phyloP scores from a whole-genome alignment of 2,113 vertebrate species.

The Seriola rivoliana region DNA sequence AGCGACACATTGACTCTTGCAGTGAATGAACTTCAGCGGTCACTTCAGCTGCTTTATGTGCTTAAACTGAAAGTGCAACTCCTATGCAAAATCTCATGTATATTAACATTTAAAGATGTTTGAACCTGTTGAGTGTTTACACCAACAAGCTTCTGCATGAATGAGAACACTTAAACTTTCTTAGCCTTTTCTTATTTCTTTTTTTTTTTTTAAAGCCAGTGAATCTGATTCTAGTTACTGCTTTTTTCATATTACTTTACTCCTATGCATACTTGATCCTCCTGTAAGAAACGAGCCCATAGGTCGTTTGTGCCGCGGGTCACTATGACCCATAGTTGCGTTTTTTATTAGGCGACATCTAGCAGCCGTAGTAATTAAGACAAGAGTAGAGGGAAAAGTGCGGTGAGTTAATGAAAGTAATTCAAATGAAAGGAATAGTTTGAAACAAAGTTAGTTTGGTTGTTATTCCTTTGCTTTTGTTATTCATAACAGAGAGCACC shows the following conservation, averaged over 20 bases:
- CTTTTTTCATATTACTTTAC: background rate
- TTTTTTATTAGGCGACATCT: too few species aligned
- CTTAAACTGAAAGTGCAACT: background rate
- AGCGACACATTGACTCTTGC: background rate
- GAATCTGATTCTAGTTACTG: background rate
- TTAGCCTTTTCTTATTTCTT: too few species aligned
- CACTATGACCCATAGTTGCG: too few species aligned
- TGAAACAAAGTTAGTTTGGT: background rate
- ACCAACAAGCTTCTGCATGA: too few species aligned
- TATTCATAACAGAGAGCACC: background rate
- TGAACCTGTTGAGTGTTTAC: too few species aligned
- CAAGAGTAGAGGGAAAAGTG: too few species aligned
- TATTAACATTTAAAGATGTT: background rate
- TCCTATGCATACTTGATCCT: background rate
- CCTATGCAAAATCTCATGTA: background rate
- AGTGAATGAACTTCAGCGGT: too few species aligned
- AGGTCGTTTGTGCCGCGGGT: too few species aligned
- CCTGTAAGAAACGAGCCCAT: background rate
- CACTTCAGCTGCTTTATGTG: background rate
- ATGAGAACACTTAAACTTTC: too few species aligned
- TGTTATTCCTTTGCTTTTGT: conserved; percentile 10
- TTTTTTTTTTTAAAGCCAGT: background rate
- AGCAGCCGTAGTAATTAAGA: too few species aligned
- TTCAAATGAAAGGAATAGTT: background rate
- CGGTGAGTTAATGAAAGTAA: background rate